Conservation (phyloP, 2,888 invertebrate genomes). For the Drosophila mercatorum region DNA sequence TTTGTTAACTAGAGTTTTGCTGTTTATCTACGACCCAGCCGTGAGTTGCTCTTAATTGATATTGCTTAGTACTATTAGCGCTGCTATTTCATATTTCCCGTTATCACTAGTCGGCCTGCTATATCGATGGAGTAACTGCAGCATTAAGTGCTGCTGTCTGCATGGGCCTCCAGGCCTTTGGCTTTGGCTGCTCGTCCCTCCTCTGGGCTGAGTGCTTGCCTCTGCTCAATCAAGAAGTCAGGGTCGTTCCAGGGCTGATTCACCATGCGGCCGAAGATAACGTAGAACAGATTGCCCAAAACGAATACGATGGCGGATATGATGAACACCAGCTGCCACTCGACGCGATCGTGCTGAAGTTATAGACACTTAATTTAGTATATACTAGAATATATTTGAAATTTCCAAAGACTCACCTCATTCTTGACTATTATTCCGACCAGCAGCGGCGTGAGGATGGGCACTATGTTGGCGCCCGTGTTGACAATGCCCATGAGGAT, state of each 20-base stretch:
- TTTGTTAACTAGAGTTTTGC: conserved; percentile 10
- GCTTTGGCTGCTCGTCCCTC: conserved; percentile 7
- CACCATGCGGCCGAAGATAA: conserved; percentile 86
- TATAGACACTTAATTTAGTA: not conserved
- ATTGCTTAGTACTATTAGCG: conserved; percentile 28
- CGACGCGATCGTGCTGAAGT: conserved; percentile 77
- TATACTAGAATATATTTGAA: not conserved
- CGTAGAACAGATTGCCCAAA: conserved; percentile 86
- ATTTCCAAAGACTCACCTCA: conserved; percentile 84
- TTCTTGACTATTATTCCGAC: conserved; percentile 87
- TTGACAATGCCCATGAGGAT: conserved; percentile 89
- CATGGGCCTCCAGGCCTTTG: conserved; percentile 32
- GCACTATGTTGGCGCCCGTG: conserved; percentile 87
- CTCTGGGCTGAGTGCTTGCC: conserved; percentile 30
- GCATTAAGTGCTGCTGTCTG: not conserved
- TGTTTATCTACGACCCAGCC: conserved; percentile 33
- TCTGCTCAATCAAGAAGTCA: conserved; percentile 58
- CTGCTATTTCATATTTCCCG: conserved; percentile 9
- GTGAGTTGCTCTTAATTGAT: conserved; percentile 43
- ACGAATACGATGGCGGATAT: conserved; percentile 86
- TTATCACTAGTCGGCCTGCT: conserved; percentile 23
- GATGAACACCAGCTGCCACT: conserved; percentile 87
- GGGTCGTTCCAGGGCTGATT: conserved; percentile 86
- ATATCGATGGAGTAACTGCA: no score
- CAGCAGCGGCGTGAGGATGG: conserved; percentile 87